Conservation (phyloP, 2,113 vertebrate species). For the Planiliza haematocheilus region DNA sequence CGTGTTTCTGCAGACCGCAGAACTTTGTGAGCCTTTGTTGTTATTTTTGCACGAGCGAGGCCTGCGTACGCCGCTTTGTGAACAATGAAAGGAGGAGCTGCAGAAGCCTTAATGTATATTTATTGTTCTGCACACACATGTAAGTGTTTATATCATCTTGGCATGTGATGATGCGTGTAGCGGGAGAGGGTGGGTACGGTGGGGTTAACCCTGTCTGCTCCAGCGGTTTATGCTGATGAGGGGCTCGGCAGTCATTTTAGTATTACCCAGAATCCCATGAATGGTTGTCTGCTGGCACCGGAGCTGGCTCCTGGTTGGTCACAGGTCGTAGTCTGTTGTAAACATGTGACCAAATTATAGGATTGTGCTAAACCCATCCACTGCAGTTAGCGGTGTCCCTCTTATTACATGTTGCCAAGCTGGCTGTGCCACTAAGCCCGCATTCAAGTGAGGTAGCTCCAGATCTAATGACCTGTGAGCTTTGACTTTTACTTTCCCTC, state of each 20-base stretch:
- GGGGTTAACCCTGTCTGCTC: conserved; percentile 62
- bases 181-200: conserved; percentile 26
- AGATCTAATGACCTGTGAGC: conserved; percentile 44
- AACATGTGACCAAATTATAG: conserved; percentile 78
- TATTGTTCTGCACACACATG: conserved; percentile 54
- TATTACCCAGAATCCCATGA: conserved; percentile 66
- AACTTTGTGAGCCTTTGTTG: conserved; percentile 55
- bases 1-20: conserved; percentile 42
- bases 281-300: conserved; percentile 61
- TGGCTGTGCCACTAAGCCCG: conserved; percentile 62
- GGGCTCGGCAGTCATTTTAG: conserved; percentile 63
- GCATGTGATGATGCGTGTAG: conserved; percentile 34
- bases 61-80: conserved; percentile 9
- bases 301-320: conserved; percentile 68
- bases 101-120: conserved; percentile 47
- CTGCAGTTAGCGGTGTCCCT: conserved; percentile 69
- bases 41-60: conserved; percentile 51
- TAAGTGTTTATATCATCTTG: conserved; percentile 55
- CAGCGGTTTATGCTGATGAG: conserved; percentile 53
- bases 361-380: conserved; percentile 59
- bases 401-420: conserved; percentile 71
- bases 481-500: conserved; percentile 33
- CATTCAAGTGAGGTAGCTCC: conserved; percentile 39
- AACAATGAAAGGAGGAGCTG: conserved; percentile 32
- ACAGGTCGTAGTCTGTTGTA: conserved; percentile 70